Percentiles rank a stretch among this genome's conserved stretches.
These are phyloP conservation scores for Pecten maximus DNA, from an alignment of 2,888 invertebrate genomes.

Conservation along the genomic window DNA sequence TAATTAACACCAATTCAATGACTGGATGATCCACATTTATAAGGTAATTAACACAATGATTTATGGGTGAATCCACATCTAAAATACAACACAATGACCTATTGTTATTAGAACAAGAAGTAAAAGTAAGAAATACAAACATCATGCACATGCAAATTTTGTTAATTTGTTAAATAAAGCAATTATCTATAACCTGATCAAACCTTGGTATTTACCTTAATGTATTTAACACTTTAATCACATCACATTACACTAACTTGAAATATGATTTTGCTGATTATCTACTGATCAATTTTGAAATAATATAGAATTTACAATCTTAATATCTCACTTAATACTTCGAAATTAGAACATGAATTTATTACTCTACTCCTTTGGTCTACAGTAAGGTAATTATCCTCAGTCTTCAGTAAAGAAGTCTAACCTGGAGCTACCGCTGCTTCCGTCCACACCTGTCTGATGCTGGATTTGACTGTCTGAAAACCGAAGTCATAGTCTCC, in stretches of 20 bases:
- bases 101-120: background rate
- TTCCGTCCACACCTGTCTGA: conserved; percentile 82
- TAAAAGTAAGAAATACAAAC: background rate
- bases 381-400: background rate
- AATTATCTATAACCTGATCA: background rate
- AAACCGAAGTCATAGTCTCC: conserved; percentile 82
- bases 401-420: background rate
- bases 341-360: too few relatives aligned
- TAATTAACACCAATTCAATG: too few relatives aligned
- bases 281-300: too few relatives aligned
- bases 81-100: too few relatives aligned
- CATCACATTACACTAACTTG: background rate
- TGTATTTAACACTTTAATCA: background rate
- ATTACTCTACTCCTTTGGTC: background rate
- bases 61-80: too few relatives aligned
- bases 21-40: too few relatives aligned
- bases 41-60: too few relatives aligned
- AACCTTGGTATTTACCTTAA: background rate
- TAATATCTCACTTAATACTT: too few relatives aligned
- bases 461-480: conserved; percentile 82
- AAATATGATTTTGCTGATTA: background rate
- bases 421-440: conserved; percentile 82
- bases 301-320: too few relatives aligned
- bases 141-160: background rate
- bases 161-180: background rate